Base-by-base conservation (phyloP, 2,113 vertebrate species). In the Prunella himalayana region DNA sequence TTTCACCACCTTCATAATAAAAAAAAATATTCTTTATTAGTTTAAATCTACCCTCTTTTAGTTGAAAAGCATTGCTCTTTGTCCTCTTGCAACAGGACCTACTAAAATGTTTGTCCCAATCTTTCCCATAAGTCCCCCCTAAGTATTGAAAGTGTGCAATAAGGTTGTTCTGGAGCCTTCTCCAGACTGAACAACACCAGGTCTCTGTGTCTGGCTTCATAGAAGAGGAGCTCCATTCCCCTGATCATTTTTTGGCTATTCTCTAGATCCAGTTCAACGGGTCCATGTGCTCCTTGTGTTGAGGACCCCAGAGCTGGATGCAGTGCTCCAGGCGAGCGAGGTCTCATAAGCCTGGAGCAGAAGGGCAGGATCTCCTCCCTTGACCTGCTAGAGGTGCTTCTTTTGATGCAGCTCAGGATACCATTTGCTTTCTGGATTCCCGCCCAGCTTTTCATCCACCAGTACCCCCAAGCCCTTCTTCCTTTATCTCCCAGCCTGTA, bases 401-500 rank as follows among this genome's bases (percentile, higher is more conserved):
- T 69, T 25, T 41, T 83, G 54, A 20, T 65, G n/a, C 10, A 76
- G 30, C 4, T 25, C 27, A 30, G 63, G 27, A 33, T 53, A 23
- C 0, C 0, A 1, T 53, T 50, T 61, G 9, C 10, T 11, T 53
- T 65, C 44, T 45, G 33, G 18, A 21, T 7, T 60, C 9, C 31
- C 8, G 12, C 25, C 19, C 25, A 56, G 20, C 5, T 57, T 68
- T 45, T 50, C 47, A 41, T 41, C 33, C 22, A 33, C 13, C 8
- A 33, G 4, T 5, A 33, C 2, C 2, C 7, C 5, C 4, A 30
- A 25, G 23, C 7, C 14, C 49, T 78, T n/a, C 44, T 42, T 16
- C 23, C 21, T 42, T 59, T 39, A 24, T 39, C 24, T 31, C 49
- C 18, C 17, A 75, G 18, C 8, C 35, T 86, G 17, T n/a, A 39